These are phyloP conservation scores for Gobiocypris rarus DNA, from an alignment of 2,113 vertebrate species.

Conservation along the genomic window DNA sequence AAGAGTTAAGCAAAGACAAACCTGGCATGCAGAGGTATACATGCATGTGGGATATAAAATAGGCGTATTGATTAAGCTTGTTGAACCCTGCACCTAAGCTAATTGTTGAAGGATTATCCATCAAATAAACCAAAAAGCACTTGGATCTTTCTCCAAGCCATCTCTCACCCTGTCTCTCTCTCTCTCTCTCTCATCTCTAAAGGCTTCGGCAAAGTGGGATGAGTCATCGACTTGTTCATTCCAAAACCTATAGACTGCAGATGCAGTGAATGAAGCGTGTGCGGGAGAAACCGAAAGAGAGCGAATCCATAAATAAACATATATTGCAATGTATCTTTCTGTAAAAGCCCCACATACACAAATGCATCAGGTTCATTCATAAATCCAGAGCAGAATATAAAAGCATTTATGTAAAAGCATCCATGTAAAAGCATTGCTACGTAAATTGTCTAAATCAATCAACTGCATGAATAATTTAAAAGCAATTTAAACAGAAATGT, in stretches of 20 bases:
- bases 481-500: not conserved
- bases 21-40: not conserved
- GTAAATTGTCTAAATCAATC: not conserved
- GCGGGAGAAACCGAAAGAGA: not conserved
- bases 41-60: not conserved
- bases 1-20: not conserved
- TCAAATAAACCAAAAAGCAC: conserved; percentile 43
- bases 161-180: conserved; percentile 13
- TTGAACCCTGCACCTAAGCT: not conserved
- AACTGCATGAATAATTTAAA: not conserved
- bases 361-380: not conserved
- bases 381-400: not conserved
- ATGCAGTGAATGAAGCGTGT: conserved; percentile 68
- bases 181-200: conserved; percentile 13
- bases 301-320: not conserved
- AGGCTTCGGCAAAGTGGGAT: conserved; percentile 62
- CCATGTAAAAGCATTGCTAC: not conserved
- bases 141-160: conserved; percentile 31
- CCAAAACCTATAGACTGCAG: conserved; percentile 60
- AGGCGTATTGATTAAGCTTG: not conserved
- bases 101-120: conserved; percentile 43
- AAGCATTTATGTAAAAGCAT: not conserved
- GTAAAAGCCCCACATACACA: not conserved
- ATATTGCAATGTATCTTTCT: not conserved
- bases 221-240: conserved; percentile 70